Evolutionary conservation across 2,113 vertebrate genomes (phyloP), one percentile per base, ranked within the genome.

Genomic region (Hippocampus guttulatus): DNA sequence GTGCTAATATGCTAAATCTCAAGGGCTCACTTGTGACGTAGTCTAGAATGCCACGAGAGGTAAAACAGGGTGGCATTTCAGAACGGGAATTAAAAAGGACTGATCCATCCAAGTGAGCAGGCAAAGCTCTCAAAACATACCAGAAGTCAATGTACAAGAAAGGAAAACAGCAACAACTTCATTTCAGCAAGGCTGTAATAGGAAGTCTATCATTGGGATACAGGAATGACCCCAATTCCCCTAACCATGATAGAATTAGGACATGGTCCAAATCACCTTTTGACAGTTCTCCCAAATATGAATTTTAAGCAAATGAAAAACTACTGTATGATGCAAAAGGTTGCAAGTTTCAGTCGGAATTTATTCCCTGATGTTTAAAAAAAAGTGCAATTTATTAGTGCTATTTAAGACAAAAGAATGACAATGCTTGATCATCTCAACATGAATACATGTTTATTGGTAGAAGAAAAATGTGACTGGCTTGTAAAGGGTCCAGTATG

Each of bases 371-470:
- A 58, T 14, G 10, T 27, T 1, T 10, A 57, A 57, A 57, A 21
- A 21, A 21, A n/a, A 2, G 21, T 54, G 8, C 3, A 1, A 1
- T 10, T 10, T n/a, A 54, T 54, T 18, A 61, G 12, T 18, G 12
- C 43, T 3, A 41, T 27, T 14, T 21, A 47, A 33, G 8, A 20
- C 4, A 51, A 1, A 51, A 25, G 82, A 30, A 12, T 38, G 18
- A 64, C 3, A 47, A 67, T 51, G 55, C 21, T 47, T 57, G 6
- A 62, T 62, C 0, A 18, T 5, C 51, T 9, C 68, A 70, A 71
- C 69, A 68, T 68, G 51, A 69, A 23, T 21, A 7, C 68, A 74
- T 64, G 38, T 86, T 87, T 85, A 86, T 84, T 90, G 66, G n/a
- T 40, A 65, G 16, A 73, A 58, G n/a, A 72, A 0, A 72, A 72